These are phyloP conservation scores for Saxicola maurus DNA, from an alignment of 2,797 vertebrate genomes.

Conservation along the genomic window DNA sequence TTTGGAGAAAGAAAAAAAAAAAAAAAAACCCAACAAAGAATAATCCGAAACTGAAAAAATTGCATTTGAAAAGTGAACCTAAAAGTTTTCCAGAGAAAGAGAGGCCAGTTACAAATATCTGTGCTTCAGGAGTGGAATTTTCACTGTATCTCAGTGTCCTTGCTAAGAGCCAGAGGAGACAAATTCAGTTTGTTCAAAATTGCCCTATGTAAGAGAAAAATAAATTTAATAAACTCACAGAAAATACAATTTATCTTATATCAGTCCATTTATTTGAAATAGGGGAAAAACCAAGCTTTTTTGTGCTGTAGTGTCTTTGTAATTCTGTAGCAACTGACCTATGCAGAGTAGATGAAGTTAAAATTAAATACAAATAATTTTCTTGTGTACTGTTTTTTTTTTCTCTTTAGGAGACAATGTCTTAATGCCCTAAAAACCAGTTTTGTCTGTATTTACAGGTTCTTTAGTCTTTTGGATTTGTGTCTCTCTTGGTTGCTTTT, in stretches of 20 bases:
- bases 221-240: background rate
- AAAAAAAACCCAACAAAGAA: fast-evolving
- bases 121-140: background rate
- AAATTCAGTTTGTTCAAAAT: background rate
- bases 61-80: background rate
- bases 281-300: background rate
- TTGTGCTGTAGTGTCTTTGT: background rate
- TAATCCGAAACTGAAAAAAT: background rate
- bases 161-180: background rate
- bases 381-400: background rate
- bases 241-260: background rate
- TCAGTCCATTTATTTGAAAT: background rate
- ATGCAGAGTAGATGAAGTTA: background rate
- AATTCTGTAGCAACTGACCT: background rate
- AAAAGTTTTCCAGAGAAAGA: background rate
- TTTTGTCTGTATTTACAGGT: background rate
- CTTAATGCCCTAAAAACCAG: background rate
- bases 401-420: background rate
- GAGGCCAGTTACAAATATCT: background rate
- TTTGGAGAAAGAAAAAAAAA: background rate
- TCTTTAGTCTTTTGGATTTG: background rate
- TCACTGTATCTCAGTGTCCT: background rate
- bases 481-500: background rate
- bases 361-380: background rate
- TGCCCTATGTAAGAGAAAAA: background rate